These are phyloP conservation scores for Eristalis pertinax DNA, from an alignment of 2,888 invertebrate species.

Conservation along the genomic window DNA sequence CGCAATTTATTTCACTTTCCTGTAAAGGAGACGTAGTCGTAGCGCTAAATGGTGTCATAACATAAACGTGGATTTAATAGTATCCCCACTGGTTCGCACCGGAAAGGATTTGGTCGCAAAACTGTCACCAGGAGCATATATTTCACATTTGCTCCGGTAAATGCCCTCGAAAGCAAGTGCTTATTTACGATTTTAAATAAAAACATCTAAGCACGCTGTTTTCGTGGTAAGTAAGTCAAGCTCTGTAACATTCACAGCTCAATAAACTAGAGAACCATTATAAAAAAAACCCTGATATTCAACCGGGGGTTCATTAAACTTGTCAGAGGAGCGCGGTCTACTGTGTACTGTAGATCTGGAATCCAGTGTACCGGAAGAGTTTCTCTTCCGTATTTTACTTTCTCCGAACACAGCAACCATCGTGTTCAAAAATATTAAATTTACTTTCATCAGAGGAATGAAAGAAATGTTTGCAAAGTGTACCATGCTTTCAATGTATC, in stretches of 20 bases:
- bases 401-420: no score
- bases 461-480: no score
- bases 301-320: not conserved
- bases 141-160: not conserved
- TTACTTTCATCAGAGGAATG: no score
- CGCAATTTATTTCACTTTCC: not conserved
- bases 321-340: not conserved
- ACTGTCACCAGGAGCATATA: not conserved
- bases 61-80: not conserved
- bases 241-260: not conserved
- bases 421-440: no score
- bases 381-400: no score
- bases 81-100: not conserved
- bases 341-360: not conserved
- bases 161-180: not conserved
- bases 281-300: not conserved
- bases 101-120: not conserved
- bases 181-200: not conserved
- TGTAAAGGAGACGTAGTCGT: not conserved
- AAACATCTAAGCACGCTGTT: not conserved
- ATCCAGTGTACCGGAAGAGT: no score
- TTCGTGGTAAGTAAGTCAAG: not conserved
- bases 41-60: not conserved
- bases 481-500: no score
- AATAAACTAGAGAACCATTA: not conserved